phyloP scores from a whole-genome alignment of 2,797 vertebrate species.

The Hemibagrus guttatus region DNA sequence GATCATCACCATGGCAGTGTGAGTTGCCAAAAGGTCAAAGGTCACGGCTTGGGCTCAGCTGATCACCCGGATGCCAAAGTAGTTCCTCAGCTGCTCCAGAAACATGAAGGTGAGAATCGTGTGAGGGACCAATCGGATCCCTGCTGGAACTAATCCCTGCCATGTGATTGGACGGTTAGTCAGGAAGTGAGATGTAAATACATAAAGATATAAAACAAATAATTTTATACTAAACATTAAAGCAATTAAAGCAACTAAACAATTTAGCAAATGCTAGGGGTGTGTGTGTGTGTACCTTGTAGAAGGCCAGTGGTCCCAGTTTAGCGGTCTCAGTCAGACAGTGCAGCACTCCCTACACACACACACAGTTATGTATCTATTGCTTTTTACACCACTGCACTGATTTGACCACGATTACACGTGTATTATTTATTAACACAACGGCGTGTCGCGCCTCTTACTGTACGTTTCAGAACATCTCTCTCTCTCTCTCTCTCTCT shows the following conservation, averaged over 20 bases:
- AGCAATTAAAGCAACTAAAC: no score
- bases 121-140: constrained; percentile 89
- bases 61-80: constrained; percentile 86
- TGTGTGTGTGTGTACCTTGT: constrained; percentile 78
- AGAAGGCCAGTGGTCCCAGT: constrained; percentile 89
- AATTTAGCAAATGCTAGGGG: no score
- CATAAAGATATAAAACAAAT: background rate
- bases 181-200: no score
- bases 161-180: background rate
- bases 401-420: no score
- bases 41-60: constrained; percentile 69
- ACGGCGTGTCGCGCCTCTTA: no score
- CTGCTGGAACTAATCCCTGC: constrained; percentile 92
- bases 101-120: constrained; percentile 94
- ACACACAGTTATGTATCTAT: constrained; percentile 22
- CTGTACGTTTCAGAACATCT: no score
- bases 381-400: background rate
- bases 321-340: constrained; percentile 87
- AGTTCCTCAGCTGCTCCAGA: constrained; percentile 89
- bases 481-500: no score
- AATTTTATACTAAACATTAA: background rate
- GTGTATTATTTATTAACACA: no score
- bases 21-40: constrained; percentile 23
- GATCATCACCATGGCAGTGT: background rate
- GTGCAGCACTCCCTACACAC: constrained; percentile 82